These are phyloP conservation scores for Acanthosoma haemorrhoidale DNA, from an alignment of 2,888 invertebrate species.

Conservation along the genomic window DNA sequence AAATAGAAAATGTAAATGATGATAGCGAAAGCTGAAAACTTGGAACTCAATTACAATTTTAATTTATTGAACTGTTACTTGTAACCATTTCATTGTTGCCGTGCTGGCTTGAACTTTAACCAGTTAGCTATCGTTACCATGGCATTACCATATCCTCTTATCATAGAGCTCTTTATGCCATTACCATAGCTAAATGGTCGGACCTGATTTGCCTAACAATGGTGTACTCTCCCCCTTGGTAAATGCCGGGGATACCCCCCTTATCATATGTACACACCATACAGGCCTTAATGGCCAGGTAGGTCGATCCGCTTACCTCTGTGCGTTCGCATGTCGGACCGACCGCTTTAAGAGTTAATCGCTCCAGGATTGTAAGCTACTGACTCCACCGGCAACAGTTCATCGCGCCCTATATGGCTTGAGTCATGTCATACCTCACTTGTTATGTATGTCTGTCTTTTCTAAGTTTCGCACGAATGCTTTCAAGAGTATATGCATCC, in stretches of 20 bases:
- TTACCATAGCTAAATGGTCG: constrained; percentile 21
- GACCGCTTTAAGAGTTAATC: too few species aligned
- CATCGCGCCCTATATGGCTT: too few species aligned
- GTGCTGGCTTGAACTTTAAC: background rate
- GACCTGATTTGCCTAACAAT: constrained; percentile 22
- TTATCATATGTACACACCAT: too few species aligned
- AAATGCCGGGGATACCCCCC: background rate
- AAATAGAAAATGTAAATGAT: constrained; percentile 4
- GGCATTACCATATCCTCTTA: constrained; percentile 1
- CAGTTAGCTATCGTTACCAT: too few species aligned
- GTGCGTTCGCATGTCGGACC: too few species aligned
- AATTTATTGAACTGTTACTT: constrained; percentile 12
- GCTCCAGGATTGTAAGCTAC: too few species aligned
- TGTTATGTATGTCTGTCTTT: too few species aligned
- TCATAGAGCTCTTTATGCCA: constrained; percentile 3
- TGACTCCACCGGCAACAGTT: too few species aligned
- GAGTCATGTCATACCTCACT: too few species aligned
- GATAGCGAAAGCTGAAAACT: constrained; percentile 12
- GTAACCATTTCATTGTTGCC: constrained; percentile 9
- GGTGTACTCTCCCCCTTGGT: background rate
- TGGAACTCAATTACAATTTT: constrained; percentile 4
- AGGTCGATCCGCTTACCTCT: too few species aligned
- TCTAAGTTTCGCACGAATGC: too few species aligned
- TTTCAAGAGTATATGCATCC: too few species aligned
- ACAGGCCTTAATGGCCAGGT: constrained; percentile 11